Base-by-base conservation (phyloP, 1,140 invertebrate genomes). In the Diorhabda elongata region DNA sequence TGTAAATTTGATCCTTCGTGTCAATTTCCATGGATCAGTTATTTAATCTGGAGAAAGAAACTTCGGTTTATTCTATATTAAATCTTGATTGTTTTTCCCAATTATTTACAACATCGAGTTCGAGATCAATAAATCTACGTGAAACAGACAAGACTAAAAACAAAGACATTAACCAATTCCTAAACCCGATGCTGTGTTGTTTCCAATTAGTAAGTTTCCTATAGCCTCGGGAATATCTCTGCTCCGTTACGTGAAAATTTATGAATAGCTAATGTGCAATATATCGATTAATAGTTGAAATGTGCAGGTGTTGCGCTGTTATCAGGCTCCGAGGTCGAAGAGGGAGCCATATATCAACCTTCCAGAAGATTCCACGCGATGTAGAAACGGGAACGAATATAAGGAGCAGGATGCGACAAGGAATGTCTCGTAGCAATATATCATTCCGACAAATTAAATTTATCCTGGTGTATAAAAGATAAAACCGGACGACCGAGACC, bases 391-490 rank as follows among this genome's bases (percentile, higher is more conserved):
- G 76, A 74, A 75, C 74, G 74, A 77, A 73, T 71, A 70, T 64
- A 69, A 69, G 66, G 70, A 65, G 69, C 71, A 60, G 69, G 73
- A 61, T 71, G 73, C 69, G 68, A 69, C 67, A 63, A 57, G 65
- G 69, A 58, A 58, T 63, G 58, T 68, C 64, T 63, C 69, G 61
- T 69, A 73, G 69, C 75, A 68, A 84, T 85, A 85, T 84, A 85
- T 85, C 83, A 84, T 81, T 69, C 75, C 78, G 83, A 84, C 83
- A 84, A 84, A 84, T 84, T 84, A 84, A 84, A 85, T 85, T 26
- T 85, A 85, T 84, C 83, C 82, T 83, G 81, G 82, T 83, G 82
- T 83, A 82, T 82, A 78, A 79, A 11, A 3, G 83, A 84, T 84
- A 84, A 84, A 82, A 80, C 81, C 73, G 75, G 71, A 70, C 69